Conservation (phyloP, 1,140 invertebrate genomes). For the Bathynomus jamesi region DNA sequence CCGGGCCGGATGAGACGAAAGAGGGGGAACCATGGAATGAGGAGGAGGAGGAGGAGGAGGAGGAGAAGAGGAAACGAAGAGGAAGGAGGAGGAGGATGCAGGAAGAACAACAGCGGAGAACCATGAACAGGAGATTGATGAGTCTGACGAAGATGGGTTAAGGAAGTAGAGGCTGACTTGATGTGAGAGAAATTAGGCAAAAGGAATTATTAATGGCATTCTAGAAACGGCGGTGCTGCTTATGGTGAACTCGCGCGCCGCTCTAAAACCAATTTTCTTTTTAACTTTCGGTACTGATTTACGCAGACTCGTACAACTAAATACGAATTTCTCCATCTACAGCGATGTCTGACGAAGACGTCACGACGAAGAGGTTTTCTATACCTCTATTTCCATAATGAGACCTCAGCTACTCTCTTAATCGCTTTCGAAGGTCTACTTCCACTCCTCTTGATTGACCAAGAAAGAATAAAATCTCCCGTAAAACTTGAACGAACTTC, state of each 20-base stretch:
- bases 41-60: background rate
- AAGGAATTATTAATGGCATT: background rate
- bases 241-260: background rate
- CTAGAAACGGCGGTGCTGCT: background rate
- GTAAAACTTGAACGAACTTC: too few species aligned
- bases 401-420: too few species aligned
- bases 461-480: too few species aligned
- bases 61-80: background rate
- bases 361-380: too few species aligned
- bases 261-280: background rate
- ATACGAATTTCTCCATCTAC: too few species aligned
- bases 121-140: background rate
- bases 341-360: too few species aligned
- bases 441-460: too few species aligned
- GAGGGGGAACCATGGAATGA: background rate
- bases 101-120: background rate
- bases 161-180: background rate
- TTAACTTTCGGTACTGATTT: background rate
- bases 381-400: too few species aligned
- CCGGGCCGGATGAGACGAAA: background rate
- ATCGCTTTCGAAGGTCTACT: too few species aligned
- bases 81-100: background rate
- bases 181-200: background rate
- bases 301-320: too few species aligned
- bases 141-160: too few species aligned